Percentiles rank a stretch among this genome's conserved stretches.
These are phyloP conservation scores for Myotis myotis DNA, from an alignment of 2,797 vertebrate genomes.

Conservation along the genomic window DNA sequence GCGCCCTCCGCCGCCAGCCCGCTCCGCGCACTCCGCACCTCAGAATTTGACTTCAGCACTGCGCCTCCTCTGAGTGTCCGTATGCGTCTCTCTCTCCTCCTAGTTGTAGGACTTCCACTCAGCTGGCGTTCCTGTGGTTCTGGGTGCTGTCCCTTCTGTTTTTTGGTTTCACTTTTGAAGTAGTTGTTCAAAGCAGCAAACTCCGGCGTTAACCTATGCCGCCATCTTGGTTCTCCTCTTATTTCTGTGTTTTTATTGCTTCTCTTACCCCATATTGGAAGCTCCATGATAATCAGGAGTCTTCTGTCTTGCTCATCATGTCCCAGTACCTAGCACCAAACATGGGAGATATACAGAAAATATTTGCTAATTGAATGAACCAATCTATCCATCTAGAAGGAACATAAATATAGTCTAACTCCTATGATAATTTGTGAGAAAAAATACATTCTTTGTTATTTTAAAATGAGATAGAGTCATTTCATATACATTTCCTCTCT, in stretches of 20 bases:
- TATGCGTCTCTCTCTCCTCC: too few species aligned
- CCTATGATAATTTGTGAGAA: not conserved
- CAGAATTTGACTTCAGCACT: too few species aligned
- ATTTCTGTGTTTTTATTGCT: not conserved
- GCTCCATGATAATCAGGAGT: not conserved
- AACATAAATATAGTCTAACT: conserved; percentile 8
- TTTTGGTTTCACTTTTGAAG: too few species aligned
- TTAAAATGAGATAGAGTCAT: not conserved
- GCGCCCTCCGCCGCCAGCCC: too few species aligned
- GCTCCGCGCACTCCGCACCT: too few species aligned
- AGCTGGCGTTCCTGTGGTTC: too few species aligned
- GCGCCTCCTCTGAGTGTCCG: too few species aligned
- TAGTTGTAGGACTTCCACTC: too few species aligned
- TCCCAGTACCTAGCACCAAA: not conserved
- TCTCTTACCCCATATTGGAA: not conserved
- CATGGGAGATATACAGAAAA: not conserved
- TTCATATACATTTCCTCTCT: not conserved
- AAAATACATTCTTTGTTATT: not conserved
- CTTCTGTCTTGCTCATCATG: not conserved
- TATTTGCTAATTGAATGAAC: conserved; percentile 12
- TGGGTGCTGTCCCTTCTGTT: too few species aligned
- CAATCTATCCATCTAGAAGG: not conserved
- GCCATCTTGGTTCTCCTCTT: too few species aligned
- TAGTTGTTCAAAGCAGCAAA: too few species aligned
- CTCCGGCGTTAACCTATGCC: too few species aligned